A percentile compares a stretch with the other conserved stretches of the same genome.
Conservation (phyloP, 2,797 vertebrate genomes). For the Discoglossus pictus region DNA sequence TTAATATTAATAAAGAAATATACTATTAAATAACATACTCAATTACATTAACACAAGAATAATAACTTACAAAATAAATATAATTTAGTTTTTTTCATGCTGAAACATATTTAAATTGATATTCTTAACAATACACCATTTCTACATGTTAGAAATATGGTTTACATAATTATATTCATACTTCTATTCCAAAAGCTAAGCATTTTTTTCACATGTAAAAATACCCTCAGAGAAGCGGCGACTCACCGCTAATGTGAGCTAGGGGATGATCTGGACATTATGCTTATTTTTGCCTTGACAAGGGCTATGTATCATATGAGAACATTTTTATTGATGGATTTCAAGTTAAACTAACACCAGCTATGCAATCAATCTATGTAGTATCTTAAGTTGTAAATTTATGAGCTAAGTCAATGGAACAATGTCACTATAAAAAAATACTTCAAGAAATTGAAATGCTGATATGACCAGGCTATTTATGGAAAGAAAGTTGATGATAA, state of each 20-base stretch:
- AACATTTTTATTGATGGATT: constrained; percentile 61
- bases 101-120: too few relatives aligned
- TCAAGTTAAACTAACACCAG: constrained; percentile 58
- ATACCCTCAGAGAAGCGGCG: constrained; percentile 8
- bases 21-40: too few relatives aligned
- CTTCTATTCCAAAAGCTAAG: too few relatives aligned
- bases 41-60: too few relatives aligned
- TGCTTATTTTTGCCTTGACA: constrained; percentile 35
- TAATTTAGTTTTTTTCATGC: too few relatives aligned
- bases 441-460: constrained; percentile 19
- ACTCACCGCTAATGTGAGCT: constrained; percentile 3
- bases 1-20: too few relatives aligned
- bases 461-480: constrained; percentile 25
- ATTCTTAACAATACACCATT: too few relatives aligned
- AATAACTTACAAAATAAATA: too few relatives aligned
- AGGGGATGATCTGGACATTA: constrained; percentile 28
- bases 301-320: constrained; percentile 43
- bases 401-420: constrained; percentile 32
- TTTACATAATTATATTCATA: too few relatives aligned
- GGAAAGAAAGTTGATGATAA: neutral
- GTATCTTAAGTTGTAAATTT: constrained; percentile 34
- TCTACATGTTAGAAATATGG: too few relatives aligned
- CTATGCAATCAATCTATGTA: constrained; percentile 58
- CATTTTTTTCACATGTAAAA: constrained; percentile 44
- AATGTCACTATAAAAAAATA: constrained; percentile 30